Evolutionary conservation across 2,797 vertebrate genomes (phyloP).

Genomic region (Poeciliopsis infans): DNA sequence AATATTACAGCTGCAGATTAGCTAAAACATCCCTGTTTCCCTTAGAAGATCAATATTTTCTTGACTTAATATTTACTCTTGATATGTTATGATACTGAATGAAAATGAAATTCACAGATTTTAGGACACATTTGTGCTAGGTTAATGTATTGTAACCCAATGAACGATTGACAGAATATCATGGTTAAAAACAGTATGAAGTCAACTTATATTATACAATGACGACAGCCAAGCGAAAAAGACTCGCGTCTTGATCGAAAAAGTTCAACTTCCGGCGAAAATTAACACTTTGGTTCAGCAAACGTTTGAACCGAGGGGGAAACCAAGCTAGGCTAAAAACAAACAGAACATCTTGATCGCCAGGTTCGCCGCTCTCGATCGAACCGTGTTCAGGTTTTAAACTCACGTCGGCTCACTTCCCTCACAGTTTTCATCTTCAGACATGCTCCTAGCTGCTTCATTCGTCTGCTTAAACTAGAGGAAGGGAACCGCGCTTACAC

Average conservation of each 20-base stretch:
- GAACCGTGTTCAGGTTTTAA: too few relatives aligned
- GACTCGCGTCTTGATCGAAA: neutral
- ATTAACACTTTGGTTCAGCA: neutral
- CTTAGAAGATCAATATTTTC: neutral
- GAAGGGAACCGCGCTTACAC: neutral
- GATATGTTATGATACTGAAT: neutral
- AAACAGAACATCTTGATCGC: neutral
- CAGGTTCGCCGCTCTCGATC: rapidly evolving
- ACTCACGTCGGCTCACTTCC: conserved; percentile 33
- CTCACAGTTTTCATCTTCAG: neutral
- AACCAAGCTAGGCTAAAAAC: neutral
- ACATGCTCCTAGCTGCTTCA: neutral
- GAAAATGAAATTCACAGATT: neutral
- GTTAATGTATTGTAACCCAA: too few relatives aligned
- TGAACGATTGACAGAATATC: neutral
- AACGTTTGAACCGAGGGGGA: neutral
- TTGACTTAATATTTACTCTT: neutral
- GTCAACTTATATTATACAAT: neutral
- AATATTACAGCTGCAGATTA: too few relatives aligned
- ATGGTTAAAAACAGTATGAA: neutral
- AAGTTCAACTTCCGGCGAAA: neutral
- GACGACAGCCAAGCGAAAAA: neutral
- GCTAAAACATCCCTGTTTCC: too few relatives aligned
- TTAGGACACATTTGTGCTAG: neutral
- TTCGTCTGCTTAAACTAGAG: too few relatives aligned